These are phyloP conservation scores for Strongylocentrotus purpuratus DNA, from an alignment of 35 echinoderm and acorn worm species.

Conservation along the genomic window DNA sequence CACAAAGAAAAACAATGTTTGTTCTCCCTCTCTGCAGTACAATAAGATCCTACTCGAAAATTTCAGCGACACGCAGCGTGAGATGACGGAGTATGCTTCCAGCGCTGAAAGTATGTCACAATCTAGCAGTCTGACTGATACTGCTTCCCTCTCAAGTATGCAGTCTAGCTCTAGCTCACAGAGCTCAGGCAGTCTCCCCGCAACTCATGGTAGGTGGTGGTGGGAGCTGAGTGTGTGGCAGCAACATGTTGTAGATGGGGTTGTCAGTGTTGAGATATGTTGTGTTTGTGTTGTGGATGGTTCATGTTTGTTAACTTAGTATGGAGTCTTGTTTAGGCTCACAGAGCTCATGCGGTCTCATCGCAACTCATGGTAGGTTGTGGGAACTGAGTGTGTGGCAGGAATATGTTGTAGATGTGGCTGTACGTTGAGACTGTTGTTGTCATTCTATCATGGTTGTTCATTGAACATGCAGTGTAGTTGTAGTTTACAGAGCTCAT, in stretches of 20 bases:
- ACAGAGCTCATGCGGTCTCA: background rate
- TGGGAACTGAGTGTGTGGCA: background rate
- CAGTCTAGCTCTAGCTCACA: conserved; percentile 84
- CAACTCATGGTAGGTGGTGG: conserved; percentile 59
- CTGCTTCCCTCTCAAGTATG: conserved; percentile 87
- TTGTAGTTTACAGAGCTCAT: conserved; percentile 65
- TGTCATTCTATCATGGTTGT: background rate
- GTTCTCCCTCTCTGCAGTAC: conserved; percentile 65
- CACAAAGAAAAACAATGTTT: background rate
- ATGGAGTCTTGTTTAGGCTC: background rate
- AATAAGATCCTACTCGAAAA: conserved; percentile 79
- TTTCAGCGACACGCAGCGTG: conserved; percentile 83
- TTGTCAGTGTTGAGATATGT: background rate
- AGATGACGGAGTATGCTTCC: conserved; percentile 81
- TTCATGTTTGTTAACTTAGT: background rate
- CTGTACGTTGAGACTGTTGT: background rate
- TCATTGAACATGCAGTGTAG: conserved; percentile 71
- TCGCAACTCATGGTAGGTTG: conserved; percentile 37
- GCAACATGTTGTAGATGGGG: background rate
- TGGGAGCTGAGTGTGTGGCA: background rate
- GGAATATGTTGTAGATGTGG: background rate
- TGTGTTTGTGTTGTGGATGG: background rate
- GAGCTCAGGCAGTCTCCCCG: conserved; percentile 64
- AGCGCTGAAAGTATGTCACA: conserved; percentile 69
- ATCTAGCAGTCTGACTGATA: conserved; percentile 71